Conservation (phyloP, 2,888 invertebrate species). For the Biston stratarius region DNA sequence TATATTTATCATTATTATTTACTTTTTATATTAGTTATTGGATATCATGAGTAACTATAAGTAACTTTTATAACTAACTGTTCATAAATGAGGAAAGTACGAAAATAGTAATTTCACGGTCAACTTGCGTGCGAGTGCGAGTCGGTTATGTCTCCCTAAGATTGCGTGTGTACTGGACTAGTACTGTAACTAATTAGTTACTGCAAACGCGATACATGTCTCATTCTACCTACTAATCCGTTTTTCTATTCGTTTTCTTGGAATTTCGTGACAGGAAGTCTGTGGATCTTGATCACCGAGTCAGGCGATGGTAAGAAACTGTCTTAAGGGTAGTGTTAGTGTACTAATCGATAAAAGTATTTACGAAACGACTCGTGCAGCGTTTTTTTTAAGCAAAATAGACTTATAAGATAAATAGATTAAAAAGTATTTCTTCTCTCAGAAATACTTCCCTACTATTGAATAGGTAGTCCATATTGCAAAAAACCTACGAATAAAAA, state of each 20-base stretch:
- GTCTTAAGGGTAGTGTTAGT: not conserved
- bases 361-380: not conserved
- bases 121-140: constrained; percentile 40
- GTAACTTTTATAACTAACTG: not conserved
- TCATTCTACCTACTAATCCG: constrained; percentile 11
- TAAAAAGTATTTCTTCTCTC: no score
- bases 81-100: constrained; percentile 29
- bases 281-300: constrained; percentile 17
- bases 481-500: no score
- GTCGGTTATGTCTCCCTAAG: constrained; percentile 32
- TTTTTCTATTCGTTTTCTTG: constrained; percentile 27
- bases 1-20: no score
- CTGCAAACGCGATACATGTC: constrained; percentile 17
- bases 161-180: constrained; percentile 32
- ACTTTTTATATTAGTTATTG: no score
- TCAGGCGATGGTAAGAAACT: constrained; percentile 8
- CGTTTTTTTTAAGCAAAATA: not conserved
- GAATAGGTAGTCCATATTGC: no score
- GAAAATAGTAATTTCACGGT: constrained; percentile 44
- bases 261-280: constrained; percentile 25
- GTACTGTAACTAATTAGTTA: constrained; percentile 39
- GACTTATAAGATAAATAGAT: not conserved
- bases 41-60: no score
- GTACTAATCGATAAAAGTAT: not conserved
- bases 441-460: no score